Base-by-base conservation (phyloP, 2,888 invertebrate genomes). In the Dicranocentrus wangi region DNA sequence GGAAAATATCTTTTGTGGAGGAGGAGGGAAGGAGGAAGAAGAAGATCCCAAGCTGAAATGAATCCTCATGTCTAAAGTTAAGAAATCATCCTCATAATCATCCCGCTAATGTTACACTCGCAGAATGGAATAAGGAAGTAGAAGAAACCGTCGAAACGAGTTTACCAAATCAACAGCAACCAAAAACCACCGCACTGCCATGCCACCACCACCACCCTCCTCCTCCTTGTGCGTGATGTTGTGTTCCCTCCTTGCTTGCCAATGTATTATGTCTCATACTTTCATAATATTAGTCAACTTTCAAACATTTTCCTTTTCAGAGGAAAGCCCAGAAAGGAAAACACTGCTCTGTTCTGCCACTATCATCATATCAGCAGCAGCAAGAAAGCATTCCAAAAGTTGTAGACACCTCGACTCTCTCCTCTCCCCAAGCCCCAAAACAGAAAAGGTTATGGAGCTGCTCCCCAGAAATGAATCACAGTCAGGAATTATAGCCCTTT, bases 91-190 rank as follows among this genome's bases (percentile, higher is more conserved):
- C 5, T 47, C 47, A 47, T 47, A 7, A 10, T n/a, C 15, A 47
- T 39, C 13, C 47, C 47, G n/a, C n/a, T n/a, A n/a, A 15, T 15
- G 32, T 32, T 47, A 10, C 58, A 27, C 27, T 58, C 5, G n/a
- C 19, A 25, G 55, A 2, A 25, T 23, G n/a, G n/a, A n/a, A n/a
- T n/a, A n/a, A n/a, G n/a, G n/a, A n/a, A n/a, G n/a, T 47, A 17
- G n/a, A 13, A 69, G 27, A 32, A 25, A n/a, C 63, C 63, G 55
- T 73, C 73, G 65, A 65, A 65, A 39, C 32, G 65, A 73, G 65
- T 73, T n/a, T 75, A 65, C 58, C 75, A 75, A 73, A 58, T 75
- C 75, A 75, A 58, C 75, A 73, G 61, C 71, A 63, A 63, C 15
- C 43, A 66, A n/a, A n/a, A n/a, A n/a, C n/a, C n/a, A n/a, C n/a